Base-by-base conservation (phyloP, 1,140 invertebrate species). In the Gryllus bimaculatus region DNA sequence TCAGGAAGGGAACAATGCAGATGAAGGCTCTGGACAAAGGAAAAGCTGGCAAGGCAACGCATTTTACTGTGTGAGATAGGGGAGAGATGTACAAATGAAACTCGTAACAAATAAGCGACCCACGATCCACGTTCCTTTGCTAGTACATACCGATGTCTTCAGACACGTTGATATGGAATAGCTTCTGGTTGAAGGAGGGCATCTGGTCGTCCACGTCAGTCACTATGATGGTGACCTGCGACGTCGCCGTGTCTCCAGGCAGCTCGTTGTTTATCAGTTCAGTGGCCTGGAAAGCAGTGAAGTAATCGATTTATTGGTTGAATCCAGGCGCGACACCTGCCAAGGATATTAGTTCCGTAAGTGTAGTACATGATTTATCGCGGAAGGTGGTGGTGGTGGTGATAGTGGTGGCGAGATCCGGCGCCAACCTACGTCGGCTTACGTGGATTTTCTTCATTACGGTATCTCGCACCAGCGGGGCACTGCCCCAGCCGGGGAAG, bases 171-270 rank as follows among this genome's bases (percentile, higher is more conserved):
- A 94, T 88, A 81, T 89, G 88, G 79, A 93, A 94, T 6, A 88
- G 83, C 0, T 89, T 84, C 80, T 89, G 86, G 82, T 92, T 93
- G 82, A 97, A 97, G 74, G 89, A 85, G 0, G 95, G 95, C 47
- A 89, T 85, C 80, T 96, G 91, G 84, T 96, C 95, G 82, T 96
- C 95, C 0, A 93, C 91, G 83, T 96, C 95, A 0, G 91, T 92
- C 8, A 96, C 91, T 2, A 95, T 91, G 47, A 96, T 91, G 0
- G 93, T 93, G 0, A 96, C 86, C 13, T 90, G 88, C 0, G 92
- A 92, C 0, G 88, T 87, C 0, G 91, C 88, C 6, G 88, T 89
- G 81, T 94, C 92, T 0, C 90, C 91, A 8, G 91, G 90, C 47
- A 91, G 88, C 82, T 91, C 90, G 26, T 91, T 90, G 82, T 93